Base-by-base conservation (phyloP, 2,113 vertebrate species). In the Percopsis transmontana region DNA sequence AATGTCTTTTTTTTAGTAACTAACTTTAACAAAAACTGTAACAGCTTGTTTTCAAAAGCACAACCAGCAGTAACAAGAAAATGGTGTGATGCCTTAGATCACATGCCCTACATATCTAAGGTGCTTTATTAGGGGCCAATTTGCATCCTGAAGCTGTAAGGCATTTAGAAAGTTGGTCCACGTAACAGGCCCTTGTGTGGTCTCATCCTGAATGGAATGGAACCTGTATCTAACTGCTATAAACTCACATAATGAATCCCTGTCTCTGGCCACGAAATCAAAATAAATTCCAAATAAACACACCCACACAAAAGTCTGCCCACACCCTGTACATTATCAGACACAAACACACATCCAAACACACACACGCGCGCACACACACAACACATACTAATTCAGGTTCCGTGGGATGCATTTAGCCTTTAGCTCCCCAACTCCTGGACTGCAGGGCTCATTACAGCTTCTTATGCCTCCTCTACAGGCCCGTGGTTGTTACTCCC, bases 401-500 rank as follows among this genome's bases (percentile, higher is more conserved):
- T 68, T 62, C 76, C 47, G 39, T 50, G 18, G 70, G 66, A 80
- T 62, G 58, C 42, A 9, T 69, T 64, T 14, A 58, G 70, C 65
- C 62, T 52, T 16, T 56, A 42, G 63, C 58, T 40, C 55, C 72
- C 38, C 54, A 72, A 73, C 62, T 41, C 50, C 54, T 69, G 60
- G 82, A 83, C 66, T 77, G 66, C 55, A 75, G 8, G 72, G 74
- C 74, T 80, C 76, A 81, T 84, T 84, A 74, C 75, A 38, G 68
- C 66, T 78, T 69, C 67, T 68, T 70, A 74, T 66, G 57, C 66
- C 75, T 76, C 63, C 79, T 80, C 77, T 23, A 20, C 62, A 76
- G 64, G 42, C 73, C 77, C 80, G 77, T 83, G 78, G 84, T 83
- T 81, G 84, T 71, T 80, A 74, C 70, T 77, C 74, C 74, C 76